Percentiles rank a stretch among this genome's conserved stretches.
These are phyloP conservation scores for Tringa solitaria DNA, from an alignment of 2,113 vertebrate species.

Conservation along the genomic window DNA sequence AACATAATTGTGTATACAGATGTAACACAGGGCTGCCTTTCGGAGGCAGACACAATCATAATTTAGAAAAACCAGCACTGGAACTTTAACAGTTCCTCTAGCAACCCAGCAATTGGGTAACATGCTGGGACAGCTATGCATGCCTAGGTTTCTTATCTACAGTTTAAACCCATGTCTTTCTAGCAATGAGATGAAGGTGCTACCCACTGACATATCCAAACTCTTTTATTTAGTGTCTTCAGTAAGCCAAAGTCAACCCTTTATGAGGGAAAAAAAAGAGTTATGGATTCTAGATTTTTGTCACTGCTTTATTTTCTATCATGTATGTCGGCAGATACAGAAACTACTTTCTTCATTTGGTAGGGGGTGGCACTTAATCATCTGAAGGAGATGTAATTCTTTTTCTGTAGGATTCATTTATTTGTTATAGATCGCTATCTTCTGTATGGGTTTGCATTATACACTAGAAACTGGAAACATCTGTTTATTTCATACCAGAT, in stretches of 20 bases:
- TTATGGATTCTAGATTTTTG: background rate
- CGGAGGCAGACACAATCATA: background rate
- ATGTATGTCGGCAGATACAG: background rate
- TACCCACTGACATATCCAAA: background rate
- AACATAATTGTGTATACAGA: background rate
- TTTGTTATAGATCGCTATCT: background rate
- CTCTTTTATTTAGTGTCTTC: background rate
- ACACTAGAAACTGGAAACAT: background rate
- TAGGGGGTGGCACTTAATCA: background rate
- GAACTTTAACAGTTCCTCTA: background rate
- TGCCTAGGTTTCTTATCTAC: background rate
- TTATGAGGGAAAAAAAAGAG: background rate
- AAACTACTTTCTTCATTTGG: background rate
- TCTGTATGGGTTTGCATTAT: slow-evolving; percentile 5
- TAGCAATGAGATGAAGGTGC: background rate
- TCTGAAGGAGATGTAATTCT: background rate
- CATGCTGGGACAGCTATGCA: background rate
- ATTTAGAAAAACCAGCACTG: background rate
- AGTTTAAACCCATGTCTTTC: background rate
- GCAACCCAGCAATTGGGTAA: background rate
- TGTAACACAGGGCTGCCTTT: background rate
- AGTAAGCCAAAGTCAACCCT: background rate
- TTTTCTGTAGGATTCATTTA: background rate
- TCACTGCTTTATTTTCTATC: background rate
- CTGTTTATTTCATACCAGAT: background rate